Base-by-base conservation (phyloP, 2,113 vertebrate genomes). In the Paradoxurus hermaphroditus region DNA sequence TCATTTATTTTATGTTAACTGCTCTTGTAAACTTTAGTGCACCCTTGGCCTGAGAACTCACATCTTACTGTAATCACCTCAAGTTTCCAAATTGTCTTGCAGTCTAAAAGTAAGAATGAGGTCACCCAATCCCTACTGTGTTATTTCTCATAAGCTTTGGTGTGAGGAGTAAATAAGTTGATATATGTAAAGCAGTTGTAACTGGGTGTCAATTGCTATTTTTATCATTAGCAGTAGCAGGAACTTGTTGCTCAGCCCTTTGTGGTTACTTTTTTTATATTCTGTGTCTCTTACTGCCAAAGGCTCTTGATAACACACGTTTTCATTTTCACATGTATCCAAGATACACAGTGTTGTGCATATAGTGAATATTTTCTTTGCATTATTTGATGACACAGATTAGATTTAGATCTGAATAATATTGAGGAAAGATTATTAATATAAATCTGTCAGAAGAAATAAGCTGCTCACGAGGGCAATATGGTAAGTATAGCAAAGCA, bases 1-100 rank as follows among this genome's bases (percentile, higher is more conserved):
- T 29, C 84, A 1, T 49, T 59, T 92, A 59, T 94, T 97, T 92
- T 87, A 67, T 90, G 34, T 86, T 90, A 85, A 44, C 31, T 81
- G 7, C 34, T 56, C 2, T 70, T 41, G 39, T 95, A 89, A 72
- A 85, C 16, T 34, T 73, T 46, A 88, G 41, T 44, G 41, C 16
- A 44, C 0, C 4, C 19, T 51, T 94, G 21, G 1, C 49, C n/a
- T 89, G 62, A 15, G 31, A 39, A 53, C 59, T 86, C 12, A n/a
- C 75, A 11, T 23, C 41, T 77, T 86, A 25, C 25, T 67, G 2
- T 78, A 72, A 18, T 56, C 78, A 23, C 23, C 12, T 93, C 31
- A 44, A 34, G 81, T 67, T 93, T 92, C 39, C 21, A 34, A 8
- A 70, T 93, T 95, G 56, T 90, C 41, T 90, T 85, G 46, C 2